Conservation (phyloP, 2,113 vertebrate species). For the Cervus canadensis region DNA sequence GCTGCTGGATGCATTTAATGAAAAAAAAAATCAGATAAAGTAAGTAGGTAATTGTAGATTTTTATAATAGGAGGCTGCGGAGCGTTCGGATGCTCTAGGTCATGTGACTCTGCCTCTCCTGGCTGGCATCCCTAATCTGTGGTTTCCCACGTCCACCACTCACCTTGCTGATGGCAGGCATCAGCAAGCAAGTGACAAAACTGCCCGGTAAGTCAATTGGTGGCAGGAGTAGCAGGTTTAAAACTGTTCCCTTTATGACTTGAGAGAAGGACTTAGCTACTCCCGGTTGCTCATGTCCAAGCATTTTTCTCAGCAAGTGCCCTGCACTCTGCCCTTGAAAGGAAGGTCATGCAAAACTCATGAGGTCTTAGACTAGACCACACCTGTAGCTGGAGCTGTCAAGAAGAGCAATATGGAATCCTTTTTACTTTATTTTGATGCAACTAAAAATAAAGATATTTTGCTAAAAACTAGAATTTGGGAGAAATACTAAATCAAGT, state of each 20-base stretch:
- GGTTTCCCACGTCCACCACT: accelerated
- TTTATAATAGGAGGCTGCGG: not conserved
- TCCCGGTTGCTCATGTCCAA: accelerated
- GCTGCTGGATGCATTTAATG: not conserved
- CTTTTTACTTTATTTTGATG: not conserved
- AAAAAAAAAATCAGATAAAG: not conserved
- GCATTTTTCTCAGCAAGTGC: not conserved
- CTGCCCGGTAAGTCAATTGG: not conserved
- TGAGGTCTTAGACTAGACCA: accelerated
- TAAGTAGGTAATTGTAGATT: too few relatives aligned
- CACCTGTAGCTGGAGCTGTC: accelerated
- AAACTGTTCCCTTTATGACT: not conserved
- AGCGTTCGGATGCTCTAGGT: accelerated
- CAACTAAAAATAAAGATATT: not conserved
- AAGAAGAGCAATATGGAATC: not conserved
- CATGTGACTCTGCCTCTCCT: accelerated
- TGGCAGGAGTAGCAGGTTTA: not conserved
- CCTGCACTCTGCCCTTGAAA: not conserved
- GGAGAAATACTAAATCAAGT: not conserved
- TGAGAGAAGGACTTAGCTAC: not conserved
- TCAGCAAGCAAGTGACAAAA: not conserved
- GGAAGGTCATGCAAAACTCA: not conserved
- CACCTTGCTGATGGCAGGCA: not conserved
- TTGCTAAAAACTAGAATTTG: not conserved
- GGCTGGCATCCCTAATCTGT: too few relatives aligned